These are phyloP conservation scores for Oscheius onirici DNA, from an alignment of 2,888 invertebrate genomes.

Conservation along the genomic window DNA sequence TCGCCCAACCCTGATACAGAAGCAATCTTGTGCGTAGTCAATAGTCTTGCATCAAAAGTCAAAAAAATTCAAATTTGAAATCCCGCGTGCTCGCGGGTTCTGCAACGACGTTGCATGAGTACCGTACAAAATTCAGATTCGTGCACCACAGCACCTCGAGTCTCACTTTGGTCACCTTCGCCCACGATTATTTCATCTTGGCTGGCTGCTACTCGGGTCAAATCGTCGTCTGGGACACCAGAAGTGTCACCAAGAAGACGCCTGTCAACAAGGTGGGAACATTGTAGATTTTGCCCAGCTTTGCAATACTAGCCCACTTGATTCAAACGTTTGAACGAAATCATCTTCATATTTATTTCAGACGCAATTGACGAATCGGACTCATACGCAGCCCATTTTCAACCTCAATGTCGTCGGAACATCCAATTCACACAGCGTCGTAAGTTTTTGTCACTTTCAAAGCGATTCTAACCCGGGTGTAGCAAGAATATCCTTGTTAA, in stretches of 20 bases:
- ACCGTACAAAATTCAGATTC: too few relatives aligned
- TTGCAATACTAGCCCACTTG: too few relatives aligned
- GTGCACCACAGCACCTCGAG: conserved; percentile 78
- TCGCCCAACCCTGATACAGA: too few relatives aligned
- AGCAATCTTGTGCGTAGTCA: too few relatives aligned
- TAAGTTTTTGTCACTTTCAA: conserved; percentile 79
- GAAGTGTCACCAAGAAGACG: conserved; percentile 87
- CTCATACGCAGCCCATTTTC: conserved; percentile 90
- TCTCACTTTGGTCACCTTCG: conserved; percentile 91
- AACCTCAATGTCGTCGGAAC: conserved; percentile 82
- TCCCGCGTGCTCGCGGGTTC: too few relatives aligned
- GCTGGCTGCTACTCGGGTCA: conserved; percentile 81
- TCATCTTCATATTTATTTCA: too few relatives aligned
- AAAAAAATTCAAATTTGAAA: too few relatives aligned
- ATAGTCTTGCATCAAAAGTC: too few relatives aligned
- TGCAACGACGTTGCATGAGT: too few relatives aligned
- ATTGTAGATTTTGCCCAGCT: too few relatives aligned
- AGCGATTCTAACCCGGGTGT: background rate
- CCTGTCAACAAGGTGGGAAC: conserved; percentile 81
- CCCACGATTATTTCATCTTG: conserved; percentile 89
- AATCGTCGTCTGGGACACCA: conserved; percentile 98
- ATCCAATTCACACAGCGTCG: conserved; percentile 97
- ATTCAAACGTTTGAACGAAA: background rate
- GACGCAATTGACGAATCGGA: conserved; percentile 64
- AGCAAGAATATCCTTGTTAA: too few relatives aligned